Conservation (phyloP, 2,797 vertebrate species). For the Periparus ater region DNA sequence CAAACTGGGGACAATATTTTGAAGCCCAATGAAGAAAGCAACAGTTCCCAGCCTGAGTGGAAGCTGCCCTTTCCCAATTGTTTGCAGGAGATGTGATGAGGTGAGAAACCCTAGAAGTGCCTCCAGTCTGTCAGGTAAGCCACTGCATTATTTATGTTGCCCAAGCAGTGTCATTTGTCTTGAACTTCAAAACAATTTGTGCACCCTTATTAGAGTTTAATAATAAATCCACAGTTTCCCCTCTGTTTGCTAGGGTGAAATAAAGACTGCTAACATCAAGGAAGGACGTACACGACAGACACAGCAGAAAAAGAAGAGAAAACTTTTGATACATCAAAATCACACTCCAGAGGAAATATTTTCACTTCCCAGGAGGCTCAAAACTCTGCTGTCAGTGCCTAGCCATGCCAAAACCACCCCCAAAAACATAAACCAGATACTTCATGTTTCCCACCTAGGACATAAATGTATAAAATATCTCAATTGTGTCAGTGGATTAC, state of each 20-base stretch:
- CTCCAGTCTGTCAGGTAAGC: background rate
- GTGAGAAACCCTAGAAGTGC: conserved; percentile 38
- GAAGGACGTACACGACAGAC: accelerated
- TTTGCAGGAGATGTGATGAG: background rate
- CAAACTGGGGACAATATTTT: background rate
- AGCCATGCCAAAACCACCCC: background rate
- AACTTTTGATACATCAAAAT: background rate
- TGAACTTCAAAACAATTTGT: conserved; percentile 16
- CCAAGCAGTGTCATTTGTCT: conserved; percentile 16
- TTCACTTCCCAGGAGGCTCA: background rate
- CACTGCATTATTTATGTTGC: conserved; percentile 24
- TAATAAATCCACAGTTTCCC: background rate
- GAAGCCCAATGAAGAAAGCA: background rate
- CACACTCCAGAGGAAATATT: background rate
- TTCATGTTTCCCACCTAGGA: background rate
- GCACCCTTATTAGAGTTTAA: background rate
- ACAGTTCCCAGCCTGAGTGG: background rate
- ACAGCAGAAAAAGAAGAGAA: background rate
- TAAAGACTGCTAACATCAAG: background rate
- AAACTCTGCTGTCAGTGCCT: background rate
- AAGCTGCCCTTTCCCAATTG: accelerated
- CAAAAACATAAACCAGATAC: background rate
- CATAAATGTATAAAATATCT: background rate
- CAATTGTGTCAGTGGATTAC: background rate
- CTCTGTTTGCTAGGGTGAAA: background rate